Base-by-base conservation (phyloP, 2,797 vertebrate genomes). In the Simalia tracyae region DNA sequence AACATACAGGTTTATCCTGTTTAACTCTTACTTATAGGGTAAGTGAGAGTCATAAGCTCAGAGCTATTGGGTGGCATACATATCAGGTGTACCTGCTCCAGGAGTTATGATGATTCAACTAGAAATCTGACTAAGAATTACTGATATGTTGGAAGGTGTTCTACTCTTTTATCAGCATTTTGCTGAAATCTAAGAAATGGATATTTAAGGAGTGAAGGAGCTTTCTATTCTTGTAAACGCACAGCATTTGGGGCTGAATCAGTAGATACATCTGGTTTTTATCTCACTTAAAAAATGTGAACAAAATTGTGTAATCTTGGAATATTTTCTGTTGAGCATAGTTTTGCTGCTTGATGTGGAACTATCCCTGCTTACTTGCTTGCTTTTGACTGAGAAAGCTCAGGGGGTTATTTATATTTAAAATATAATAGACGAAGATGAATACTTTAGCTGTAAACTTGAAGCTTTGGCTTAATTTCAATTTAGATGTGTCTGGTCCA, bases 341-440 rank as follows among this genome's bases (percentile, higher is more conserved):
- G 24, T 84, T 76, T 93, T 96, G 54, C 81, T 85, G 26, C 28
- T 22, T 87, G 92, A 96, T 90, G 86, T 89, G 1, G 24, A 86
- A 76, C 56, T 89, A 87, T n/a, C 86, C 86, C 95, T 87, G 72
- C 31, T 22, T 28, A 50, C 15, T 60, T 86, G 36, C n/a, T 46
- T 87, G 87, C 85, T 42, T 22, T 22, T 72, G 11, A 59, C 60
- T 61, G 81, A 60, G 57, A 61, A 91, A 91, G n/a, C 31, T 12
- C 63, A 86, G 87, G 86, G 57, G 24, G 42, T 85, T 61, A 46
- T 72, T 57, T n/a, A 19, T 28, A 57, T 31, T 84, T 68, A 60
- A 85, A 89, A 86, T 57, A 31, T 5, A 6, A 24, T 46, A 36
- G 9, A 31, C 57, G 31, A 7, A 89, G 64, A 72, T 57, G 54